Evolutionary conservation across 2,113 vertebrate genomes (phyloP).

Genomic region (Axis porcinus): DNA sequence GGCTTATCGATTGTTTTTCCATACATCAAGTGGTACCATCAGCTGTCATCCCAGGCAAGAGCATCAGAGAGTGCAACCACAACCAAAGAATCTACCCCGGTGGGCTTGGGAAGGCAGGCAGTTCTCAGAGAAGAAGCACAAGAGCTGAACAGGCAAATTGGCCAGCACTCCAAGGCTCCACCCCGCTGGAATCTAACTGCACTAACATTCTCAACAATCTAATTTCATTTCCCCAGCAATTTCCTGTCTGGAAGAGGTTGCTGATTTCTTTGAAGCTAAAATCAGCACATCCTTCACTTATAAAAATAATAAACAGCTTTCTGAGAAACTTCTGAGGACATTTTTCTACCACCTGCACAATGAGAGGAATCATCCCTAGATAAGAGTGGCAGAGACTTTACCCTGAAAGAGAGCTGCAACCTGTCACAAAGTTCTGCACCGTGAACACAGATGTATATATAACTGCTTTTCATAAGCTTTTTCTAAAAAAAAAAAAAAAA

Average conservation of each 20-base stretch:
- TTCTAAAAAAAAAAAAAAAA: background rate
- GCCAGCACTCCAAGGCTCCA: background rate
- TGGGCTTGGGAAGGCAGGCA: background rate
- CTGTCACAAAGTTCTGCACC: background rate
- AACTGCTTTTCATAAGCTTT: background rate
- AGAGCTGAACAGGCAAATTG: background rate
- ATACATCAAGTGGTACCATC: background rate
- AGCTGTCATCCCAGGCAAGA: background rate
- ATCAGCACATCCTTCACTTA: slow-evolving; percentile 60
- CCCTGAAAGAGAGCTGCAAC: background rate
- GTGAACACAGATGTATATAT: background rate
- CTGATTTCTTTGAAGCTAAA: slow-evolving; percentile 74
- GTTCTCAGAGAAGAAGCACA: background rate
- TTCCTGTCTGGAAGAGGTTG: slow-evolving; percentile 69
- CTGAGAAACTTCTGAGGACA: slow-evolving; percentile 64
- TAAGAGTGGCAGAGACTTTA: background rate
- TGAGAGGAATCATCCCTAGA: background rate
- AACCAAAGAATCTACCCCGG: background rate
- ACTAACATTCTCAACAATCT: slow-evolving; percentile 56
- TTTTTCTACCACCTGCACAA: slow-evolving; percentile 53
- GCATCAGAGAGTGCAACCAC: background rate
- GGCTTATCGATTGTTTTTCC: background rate
- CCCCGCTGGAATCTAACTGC: slow-evolving; percentile 34
- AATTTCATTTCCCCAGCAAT: slow-evolving; percentile 65
- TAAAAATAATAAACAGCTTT: slow-evolving; percentile 70